These are phyloP conservation scores for Platyrinchus mystaceus DNA, from an alignment of 2,797 vertebrate species.

Conservation along the genomic window DNA sequence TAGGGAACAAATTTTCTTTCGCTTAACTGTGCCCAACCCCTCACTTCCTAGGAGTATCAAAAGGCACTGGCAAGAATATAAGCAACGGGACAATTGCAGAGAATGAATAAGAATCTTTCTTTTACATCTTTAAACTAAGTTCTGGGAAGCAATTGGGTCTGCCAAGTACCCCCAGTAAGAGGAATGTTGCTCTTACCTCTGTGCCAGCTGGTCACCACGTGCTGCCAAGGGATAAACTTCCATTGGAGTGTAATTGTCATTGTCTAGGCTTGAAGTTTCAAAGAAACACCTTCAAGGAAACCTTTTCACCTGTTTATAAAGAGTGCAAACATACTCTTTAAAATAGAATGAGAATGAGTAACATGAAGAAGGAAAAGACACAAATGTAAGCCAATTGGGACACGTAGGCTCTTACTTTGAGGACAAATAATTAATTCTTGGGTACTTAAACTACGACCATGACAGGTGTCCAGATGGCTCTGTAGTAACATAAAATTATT, in stretches of 20 bases:
- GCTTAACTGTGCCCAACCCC: background rate
- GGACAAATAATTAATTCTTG: background rate
- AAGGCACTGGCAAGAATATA: background rate
- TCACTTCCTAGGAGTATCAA: background rate
- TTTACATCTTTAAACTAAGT: background rate
- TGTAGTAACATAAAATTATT: fast-evolving
- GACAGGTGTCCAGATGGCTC: background rate
- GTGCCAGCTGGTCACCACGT: background rate
- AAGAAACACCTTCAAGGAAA: background rate
- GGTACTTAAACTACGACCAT: background rate
- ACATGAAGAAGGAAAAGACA: background rate
- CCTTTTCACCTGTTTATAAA: fast-evolving
- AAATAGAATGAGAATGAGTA: background rate
- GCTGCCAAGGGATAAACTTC: background rate
- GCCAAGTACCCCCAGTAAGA: background rate
- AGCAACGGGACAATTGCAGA: background rate
- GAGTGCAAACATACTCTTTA: background rate
- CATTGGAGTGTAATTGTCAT: background rate
- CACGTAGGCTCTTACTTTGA: background rate
- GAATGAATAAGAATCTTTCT: background rate
- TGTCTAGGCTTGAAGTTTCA: background rate
- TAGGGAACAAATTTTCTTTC: background rate
- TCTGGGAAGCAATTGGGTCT: background rate
- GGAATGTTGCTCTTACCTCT: background rate
- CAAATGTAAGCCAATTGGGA: background rate